Evolutionary conservation across 2,888 invertebrate species (phyloP), one percentile per base, ranked within the genome.

Genomic region (Cyclophora albipunctata): DNA sequence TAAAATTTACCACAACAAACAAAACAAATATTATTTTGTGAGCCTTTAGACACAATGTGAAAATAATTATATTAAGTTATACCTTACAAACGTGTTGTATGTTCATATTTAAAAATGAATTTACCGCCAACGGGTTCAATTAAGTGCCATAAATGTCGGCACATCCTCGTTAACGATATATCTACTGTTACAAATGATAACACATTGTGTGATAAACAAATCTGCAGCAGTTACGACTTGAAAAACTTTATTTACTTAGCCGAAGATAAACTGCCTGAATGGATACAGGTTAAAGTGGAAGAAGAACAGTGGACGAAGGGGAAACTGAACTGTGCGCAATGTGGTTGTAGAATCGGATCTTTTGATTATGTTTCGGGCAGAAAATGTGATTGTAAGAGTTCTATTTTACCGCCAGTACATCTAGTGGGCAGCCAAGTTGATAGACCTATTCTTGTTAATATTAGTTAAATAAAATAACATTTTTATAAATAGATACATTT

Each of bases 321-420:
- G n/a, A 92, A 92, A 78, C 68, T 93, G 37, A 85, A 90, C 54
- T 93, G 93, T 75, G 86, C 81, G 51, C 80, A 89, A 54, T 93
- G 93, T 74, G 80, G 89, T 44, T 83, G 84, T 41, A 87, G 91
- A 76, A 81, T 93, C 37, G 93, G 93, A 5, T 90, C 91, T 3
- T 93, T 93, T 72, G 92, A 93, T 75, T 93, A 91, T 76, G 78
- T 92, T 34, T 90, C 91, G 2, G 92, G 92, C 34, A 78, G 85
- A 62, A 91, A 91, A 74, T 93, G 93, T 74, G 75, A 78, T n/a
- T 93, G 93, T 75, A 77, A 81, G 34, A 66, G 76, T 42, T 75
- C 81, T 52, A 75, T 91, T 52, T 69, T 92, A 58, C 92, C 93
- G 7, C 77, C 91, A 34, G 88, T 93, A 45, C 90, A 92, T 75